Evolutionary conservation across 2,888 invertebrate species (phyloP).

Genomic region (Troglohyphantes excavatus): DNA sequence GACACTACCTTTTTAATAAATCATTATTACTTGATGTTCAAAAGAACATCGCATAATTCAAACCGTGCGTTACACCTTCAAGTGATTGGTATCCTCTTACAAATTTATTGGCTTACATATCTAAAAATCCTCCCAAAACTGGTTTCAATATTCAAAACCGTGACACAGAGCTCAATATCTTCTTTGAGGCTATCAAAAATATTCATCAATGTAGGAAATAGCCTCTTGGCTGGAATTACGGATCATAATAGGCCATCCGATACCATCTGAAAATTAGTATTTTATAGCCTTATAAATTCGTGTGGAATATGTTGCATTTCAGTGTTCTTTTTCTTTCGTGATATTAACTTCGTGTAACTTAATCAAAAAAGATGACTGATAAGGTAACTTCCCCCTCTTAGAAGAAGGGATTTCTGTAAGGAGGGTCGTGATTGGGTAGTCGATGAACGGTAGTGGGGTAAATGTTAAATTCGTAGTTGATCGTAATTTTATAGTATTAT

Average conservation of each 20-base stretch:
- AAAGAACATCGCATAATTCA: too few species aligned
- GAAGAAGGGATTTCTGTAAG: too few species aligned
- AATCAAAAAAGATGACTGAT: background rate
- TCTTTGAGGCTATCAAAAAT: background rate
- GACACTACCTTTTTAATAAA: too few species aligned
- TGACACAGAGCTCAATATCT: constrained; percentile 22
- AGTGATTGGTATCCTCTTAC: constrained; percentile 29
- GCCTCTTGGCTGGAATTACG: too few species aligned
- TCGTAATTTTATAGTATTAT: too few species aligned
- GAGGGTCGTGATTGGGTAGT: too few species aligned
- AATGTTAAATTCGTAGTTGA: too few species aligned
- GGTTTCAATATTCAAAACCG: constrained; percentile 9
- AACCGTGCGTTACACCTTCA: too few species aligned
- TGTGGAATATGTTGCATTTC: background rate
- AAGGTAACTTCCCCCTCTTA: background rate
- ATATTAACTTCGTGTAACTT: constrained; percentile 3
- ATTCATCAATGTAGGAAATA: too few species aligned
- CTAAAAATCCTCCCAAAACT: background rate
- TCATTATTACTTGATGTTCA: too few species aligned
- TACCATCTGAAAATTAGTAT: too few species aligned
- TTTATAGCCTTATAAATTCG: background rate
- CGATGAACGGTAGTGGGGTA: too few species aligned
- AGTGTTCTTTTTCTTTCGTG: background rate
- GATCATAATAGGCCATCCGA: background rate
- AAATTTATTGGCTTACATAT: constrained; percentile 26